These are phyloP conservation scores for Rhinichthys klamathensis DNA, from an alignment of 2,113 vertebrate genomes.

Conservation along the genomic window DNA sequence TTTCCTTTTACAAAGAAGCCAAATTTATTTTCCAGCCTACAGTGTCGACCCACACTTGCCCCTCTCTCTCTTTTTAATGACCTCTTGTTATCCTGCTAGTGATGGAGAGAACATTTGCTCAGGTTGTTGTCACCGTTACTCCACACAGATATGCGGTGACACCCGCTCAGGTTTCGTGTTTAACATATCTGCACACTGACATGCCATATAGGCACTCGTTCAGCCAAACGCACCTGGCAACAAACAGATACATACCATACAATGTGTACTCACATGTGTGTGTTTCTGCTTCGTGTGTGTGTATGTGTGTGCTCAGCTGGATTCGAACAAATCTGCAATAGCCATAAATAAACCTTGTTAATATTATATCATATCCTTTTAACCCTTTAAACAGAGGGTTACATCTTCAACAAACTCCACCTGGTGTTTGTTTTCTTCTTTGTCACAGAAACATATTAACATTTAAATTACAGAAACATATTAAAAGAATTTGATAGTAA, in stretches of 20 bases:
- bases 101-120: conserved; percentile 33
- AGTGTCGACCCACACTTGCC: conserved; percentile 17
- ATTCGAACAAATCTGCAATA: neutral
- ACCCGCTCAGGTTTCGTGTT: neutral
- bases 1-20: conserved; percentile 41
- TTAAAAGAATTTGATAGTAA: neutral
- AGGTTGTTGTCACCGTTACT: conserved; percentile 44
- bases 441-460: neutral
- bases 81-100: conserved; percentile 47
- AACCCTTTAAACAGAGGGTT: neutral
- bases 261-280: neutral
- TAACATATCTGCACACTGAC: conserved; percentile 27
- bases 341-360: neutral
- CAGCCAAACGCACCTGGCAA: conserved; percentile 15
- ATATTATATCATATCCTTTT: neutral
- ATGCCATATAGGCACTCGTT: neutral
- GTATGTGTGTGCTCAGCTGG: conserved; percentile 16
- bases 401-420: neutral
- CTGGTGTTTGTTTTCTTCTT: neutral
- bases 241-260: conserved; percentile 22
- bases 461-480: neutral
- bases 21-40: conserved; percentile 36
- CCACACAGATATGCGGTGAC: conserved; percentile 7
- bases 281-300: neutral
- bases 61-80: conserved; percentile 29